These are phyloP conservation scores for Trigoniulus corallinus DNA, from an alignment of 1,140 invertebrate species.

Conservation along the genomic window DNA sequence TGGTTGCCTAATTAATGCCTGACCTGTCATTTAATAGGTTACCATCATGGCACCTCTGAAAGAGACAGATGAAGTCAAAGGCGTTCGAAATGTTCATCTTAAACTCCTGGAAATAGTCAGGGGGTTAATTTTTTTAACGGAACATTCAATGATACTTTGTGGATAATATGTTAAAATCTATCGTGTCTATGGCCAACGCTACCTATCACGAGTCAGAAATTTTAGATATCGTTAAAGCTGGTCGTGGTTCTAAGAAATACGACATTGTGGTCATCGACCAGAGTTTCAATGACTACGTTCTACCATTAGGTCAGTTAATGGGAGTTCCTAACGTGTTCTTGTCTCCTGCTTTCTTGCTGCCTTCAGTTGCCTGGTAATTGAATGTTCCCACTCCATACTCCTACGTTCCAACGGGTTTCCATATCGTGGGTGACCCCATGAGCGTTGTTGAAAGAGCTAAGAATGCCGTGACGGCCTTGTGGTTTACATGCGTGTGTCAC, in stretches of 20 bases:
- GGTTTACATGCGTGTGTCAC: background rate
- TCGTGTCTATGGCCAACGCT: background rate
- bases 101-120: background rate
- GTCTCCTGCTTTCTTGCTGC: background rate
- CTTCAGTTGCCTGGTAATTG: background rate
- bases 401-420: background rate
- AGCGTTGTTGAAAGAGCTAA: background rate
- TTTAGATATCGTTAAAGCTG: background rate
- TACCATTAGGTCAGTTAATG: background rate
- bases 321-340: background rate
- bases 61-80: background rate
- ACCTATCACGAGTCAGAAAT: background rate
- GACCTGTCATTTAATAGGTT: too few relatives aligned
- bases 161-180: background rate
- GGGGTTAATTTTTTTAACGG: background rate
- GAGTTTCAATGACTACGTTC: background rate
- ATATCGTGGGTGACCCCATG: background rate
- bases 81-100: background rate
- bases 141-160: background rate
- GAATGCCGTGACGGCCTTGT: background rate
- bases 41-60: background rate
- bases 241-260: background rate
- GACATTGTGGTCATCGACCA: constrained; percentile 1
- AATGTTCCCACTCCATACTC: background rate
- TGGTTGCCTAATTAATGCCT: too few relatives aligned